Conservation (phyloP, 2,888 invertebrate species). For the Aspidiotus destructor region DNA sequence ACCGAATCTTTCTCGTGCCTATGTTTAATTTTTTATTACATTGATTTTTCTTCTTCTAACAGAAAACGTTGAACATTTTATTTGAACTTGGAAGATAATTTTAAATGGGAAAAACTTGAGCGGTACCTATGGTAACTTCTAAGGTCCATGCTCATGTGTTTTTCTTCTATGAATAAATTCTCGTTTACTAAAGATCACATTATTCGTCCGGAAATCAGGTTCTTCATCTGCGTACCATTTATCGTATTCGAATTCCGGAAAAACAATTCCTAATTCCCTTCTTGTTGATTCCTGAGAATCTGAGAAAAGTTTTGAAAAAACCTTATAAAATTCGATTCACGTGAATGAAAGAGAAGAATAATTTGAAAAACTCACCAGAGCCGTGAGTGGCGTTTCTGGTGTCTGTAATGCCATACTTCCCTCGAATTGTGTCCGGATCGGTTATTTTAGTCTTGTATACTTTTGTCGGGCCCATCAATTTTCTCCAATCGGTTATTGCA, state of each 20-base stretch:
- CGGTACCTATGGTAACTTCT: too few relatives aligned
- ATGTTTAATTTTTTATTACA: too few relatives aligned
- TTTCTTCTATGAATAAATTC: slow-evolving; percentile 48
- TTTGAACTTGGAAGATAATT: too few relatives aligned
- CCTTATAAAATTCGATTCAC: neutral
- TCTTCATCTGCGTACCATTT: slow-evolving; percentile 55
- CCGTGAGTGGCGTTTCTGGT: slow-evolving; percentile 92
- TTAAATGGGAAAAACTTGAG: too few relatives aligned
- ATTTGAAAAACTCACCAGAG: slow-evolving; percentile 52
- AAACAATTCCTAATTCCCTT: slow-evolving; percentile 72
- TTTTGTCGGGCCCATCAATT: slow-evolving; percentile 82
- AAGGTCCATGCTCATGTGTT: neutral
- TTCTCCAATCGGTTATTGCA: slow-evolving; percentile 71
- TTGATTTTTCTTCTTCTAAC: too few relatives aligned
- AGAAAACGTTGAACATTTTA: too few relatives aligned
- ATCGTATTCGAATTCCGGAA: slow-evolving; percentile 65
- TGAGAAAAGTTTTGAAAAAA: slow-evolving; percentile 40
- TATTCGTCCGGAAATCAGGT: slow-evolving; percentile 45
- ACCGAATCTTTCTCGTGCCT: too few relatives aligned
- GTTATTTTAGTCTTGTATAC: slow-evolving; percentile 68
- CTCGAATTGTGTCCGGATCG: slow-evolving; percentile 68
- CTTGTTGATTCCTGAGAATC: slow-evolving; percentile 65
- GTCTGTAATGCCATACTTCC: slow-evolving; percentile 79
- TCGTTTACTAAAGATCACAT: slow-evolving; percentile 48
- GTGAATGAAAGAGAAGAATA: neutral